Base-by-base conservation (phyloP, 2,113 vertebrate genomes). In the Embiotoca jacksoni region DNA sequence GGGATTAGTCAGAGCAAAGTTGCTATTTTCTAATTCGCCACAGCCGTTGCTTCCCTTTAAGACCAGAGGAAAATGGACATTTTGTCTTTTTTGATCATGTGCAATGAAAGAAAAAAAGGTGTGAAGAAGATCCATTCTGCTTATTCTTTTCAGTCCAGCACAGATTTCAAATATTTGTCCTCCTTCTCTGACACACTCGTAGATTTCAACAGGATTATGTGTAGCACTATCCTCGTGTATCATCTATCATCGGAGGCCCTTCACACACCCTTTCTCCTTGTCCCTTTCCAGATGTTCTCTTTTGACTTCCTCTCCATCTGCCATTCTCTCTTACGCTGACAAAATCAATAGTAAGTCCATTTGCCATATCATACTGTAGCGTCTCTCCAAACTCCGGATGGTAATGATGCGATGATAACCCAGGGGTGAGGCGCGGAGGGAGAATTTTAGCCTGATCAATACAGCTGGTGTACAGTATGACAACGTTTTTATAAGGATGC, bases 331-430 rank as follows among this genome's bases (percentile, higher is more conserved):
- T 71, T 75, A 54, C 60, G 80, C 78, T 85, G 82, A 86, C 86
- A 83, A 91, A 94, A 95, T 95, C 95, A 90, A 95, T 95, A 93
- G 64, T 61, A 58, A 88, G 83, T 92, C 93, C 94, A 94, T 95
- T 95, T 95, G 92, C 90, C 85, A 52, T 94, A 94, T 94, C 94
- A 90, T 88, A 90, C 91, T 63, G 89, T 86, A 81, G 85, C 80
- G 78, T 88, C 88, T 88, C 82, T 83, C 87, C 82, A 82, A 90
- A 92, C 91, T 92, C 92, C 91, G 91, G 92, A 94, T 93, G 93
- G 89, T 89, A 92, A 93, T 92, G 94, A 95, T 93, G 93, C 78
- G 83, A 90, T 90, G 94, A 95, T 95, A 94, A 95, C 93, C 92
- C 90, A 14, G 36, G 90, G 89, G 91, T 89, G 91, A 94, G 80